Evolutionary conservation across 1,140 invertebrate genomes (phyloP), one percentile per base, ranked within the genome.

Genomic region (Brachionus plicatilis): DNA sequence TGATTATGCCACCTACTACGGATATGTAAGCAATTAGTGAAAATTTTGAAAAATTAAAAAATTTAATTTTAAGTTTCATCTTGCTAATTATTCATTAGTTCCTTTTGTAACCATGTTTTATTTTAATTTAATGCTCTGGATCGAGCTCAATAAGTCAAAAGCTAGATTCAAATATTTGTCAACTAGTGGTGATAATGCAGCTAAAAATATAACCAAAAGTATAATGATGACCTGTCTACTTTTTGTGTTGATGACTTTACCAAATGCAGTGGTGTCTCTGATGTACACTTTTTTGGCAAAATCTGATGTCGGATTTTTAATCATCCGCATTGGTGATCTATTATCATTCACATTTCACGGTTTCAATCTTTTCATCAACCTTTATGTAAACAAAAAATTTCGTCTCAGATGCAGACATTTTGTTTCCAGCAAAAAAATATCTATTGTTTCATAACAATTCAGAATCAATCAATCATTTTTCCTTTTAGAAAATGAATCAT

Each of bases 191-290:
- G 27, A 37, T 33, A 37, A 70, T 14, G 3, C 27, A 33, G 29
- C 27, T 6, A 70, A 70, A 70, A 70, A 33, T 37, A 4, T 70
- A 17, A 70, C 27, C 66, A 33, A 29, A 5, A 70, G 27, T 12
- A 70, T 75, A 17, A 75, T 75, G 1, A 43, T 17, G 20, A 75
- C 41, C 20, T 17, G 33, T 9, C n/a, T 75, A 9, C 9, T 45
- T 17, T 75, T 75, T 75, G 20, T 75, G 14, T 45, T 75, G 7
- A 75, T 47, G 17, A 75, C 70, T 11, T 12, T 75, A 20, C 70
- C 70, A 75, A 75, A 75, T 75, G 70, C 70, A 17, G 41, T 75
- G n/a, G 70, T 75, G 14, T 75, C 41, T 17, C 41, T 75, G 11
- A n/a, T 75, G 41, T 75, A 75, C 20, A 24, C 70, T 2, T 45